A percentile compares a stretch with the other conserved stretches of the same genome.
These are phyloP conservation scores for Idaea straminata DNA, from an alignment of 2,888 invertebrate genomes.

Conservation along the genomic window DNA sequence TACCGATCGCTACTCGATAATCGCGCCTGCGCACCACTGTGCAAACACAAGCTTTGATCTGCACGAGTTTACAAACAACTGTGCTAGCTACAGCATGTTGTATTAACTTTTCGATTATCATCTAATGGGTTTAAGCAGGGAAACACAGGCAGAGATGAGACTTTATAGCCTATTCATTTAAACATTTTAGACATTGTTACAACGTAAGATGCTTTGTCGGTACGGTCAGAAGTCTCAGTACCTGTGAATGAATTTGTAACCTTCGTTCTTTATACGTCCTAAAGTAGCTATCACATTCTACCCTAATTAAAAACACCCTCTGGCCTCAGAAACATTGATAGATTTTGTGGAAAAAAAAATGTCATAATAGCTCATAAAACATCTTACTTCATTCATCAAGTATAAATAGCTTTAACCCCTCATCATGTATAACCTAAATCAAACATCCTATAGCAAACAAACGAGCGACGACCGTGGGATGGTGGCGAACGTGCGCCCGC, in stretches of 20 bases:
- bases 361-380: too few species aligned
- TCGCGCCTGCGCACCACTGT: constrained; percentile 43
- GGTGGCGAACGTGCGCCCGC: constrained; percentile 40
- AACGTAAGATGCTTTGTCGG: too few species aligned
- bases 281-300: too few species aligned
- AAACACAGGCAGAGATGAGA: background rate
- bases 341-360: too few species aligned
- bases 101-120: background rate
- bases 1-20: constrained; percentile 54
- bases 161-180: background rate
- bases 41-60: constrained; percentile 54
- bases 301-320: too few species aligned
- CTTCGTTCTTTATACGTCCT: too few species aligned
- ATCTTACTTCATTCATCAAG: too few species aligned
- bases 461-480: constrained; percentile 59
- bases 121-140: background rate
- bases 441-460: constrained; percentile 35
- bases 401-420: background rate
- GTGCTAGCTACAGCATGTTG: constrained; percentile 34
- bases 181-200: background rate
- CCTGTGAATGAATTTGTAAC: too few species aligned
- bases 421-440: background rate
- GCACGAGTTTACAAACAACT: constrained; percentile 50
- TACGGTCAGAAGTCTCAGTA: too few species aligned
- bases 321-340: too few species aligned